Evolutionary conservation across 2,888 invertebrate species (phyloP), one percentile per base, ranked within the genome.

Genomic region (Vanessa cardui): DNA sequence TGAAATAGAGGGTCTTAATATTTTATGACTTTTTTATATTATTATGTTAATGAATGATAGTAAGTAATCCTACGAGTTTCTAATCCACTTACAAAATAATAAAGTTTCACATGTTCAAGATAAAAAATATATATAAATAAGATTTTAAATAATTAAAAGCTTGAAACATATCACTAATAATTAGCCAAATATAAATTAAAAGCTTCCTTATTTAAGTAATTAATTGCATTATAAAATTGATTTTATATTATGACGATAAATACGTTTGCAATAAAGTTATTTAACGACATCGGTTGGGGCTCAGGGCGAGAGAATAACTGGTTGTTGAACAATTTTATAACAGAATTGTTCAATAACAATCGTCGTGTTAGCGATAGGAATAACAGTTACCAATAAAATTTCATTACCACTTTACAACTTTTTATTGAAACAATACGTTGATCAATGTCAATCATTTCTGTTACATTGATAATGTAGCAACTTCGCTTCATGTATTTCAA

Each of bases 1-100:
- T 65, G 62, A 68, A 66, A 72, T 49, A 58, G 63, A 69, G 62
- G 56, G 61, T 61, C 45, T 16, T 16, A 20, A 54, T 45, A 45
- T 12, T 63, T 45, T 46, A 60, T 33, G 7, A 3, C 56, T 8
- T 56, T 56, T 44, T 44, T 52, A 45, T 52, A 47, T 59, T 60
- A 59, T 52, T 44, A 31, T 26, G 15, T 26, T 50, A 50, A 26
- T 3, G 31, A 33, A 45, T n/a, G 15, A 15, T 54, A 26, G 26
- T 16, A 16, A 26, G 26, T 16, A 16, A 54, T 7, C 49, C 18
- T 18, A 21, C 26, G 26, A 7, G 26, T 26, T 54, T 54, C n/a
- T 26, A 54, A 54, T 54, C 26, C 52, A 54, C 26, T 31, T 16
- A 54, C 18, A 31, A 26, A 31, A 16, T 54, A 54, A 54, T 54